These are phyloP conservation scores for Phrynocephalus versicolor DNA, from an alignment of 2,113 vertebrate species.

Conservation along the genomic window DNA sequence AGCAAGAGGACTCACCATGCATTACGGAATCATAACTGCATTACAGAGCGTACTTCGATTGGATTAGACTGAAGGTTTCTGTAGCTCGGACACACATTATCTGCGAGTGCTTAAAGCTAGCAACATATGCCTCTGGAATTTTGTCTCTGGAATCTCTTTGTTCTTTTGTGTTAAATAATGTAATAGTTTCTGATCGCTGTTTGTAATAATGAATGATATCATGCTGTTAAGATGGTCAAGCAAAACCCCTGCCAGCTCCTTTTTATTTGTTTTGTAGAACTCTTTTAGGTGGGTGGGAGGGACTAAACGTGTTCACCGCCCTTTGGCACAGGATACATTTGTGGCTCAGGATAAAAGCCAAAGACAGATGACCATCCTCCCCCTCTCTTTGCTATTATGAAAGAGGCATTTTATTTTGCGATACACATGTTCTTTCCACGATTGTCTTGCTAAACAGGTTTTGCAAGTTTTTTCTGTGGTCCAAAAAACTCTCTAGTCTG, in stretches of 20 bases:
- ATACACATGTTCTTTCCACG: not conserved
- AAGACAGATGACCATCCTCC: not conserved
- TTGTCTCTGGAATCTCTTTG: not conserved
- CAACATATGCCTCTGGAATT: constrained; percentile 16
- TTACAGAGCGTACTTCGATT: constrained; percentile 26
- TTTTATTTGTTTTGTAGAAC: not conserved
- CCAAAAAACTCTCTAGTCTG: not conserved
- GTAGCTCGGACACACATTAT: constrained; percentile 16
- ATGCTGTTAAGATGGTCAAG: not conserved
- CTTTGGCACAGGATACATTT: not conserved
- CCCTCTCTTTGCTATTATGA: not conserved
- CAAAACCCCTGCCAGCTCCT: not conserved
- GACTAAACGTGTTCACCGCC: not conserved
- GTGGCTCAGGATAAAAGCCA: not conserved
- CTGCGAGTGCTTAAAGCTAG: constrained; percentile 17
- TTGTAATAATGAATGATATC: constrained; percentile 8
- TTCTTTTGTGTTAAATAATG: constrained; percentile 25
- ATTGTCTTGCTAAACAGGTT: not conserved
- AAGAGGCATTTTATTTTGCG: not conserved
- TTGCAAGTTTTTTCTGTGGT: not conserved
- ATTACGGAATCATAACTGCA: constrained; percentile 41
- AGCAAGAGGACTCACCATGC: constrained; percentile 10
- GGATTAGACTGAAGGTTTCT: constrained; percentile 35
- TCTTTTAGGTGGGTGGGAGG: not conserved
- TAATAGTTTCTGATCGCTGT: not conserved